Percentiles rank a stretch among this genome's conserved stretches.
Conservation (phyloP, 2,888 invertebrate genomes). For the Sicus ferrugineus region DNA sequence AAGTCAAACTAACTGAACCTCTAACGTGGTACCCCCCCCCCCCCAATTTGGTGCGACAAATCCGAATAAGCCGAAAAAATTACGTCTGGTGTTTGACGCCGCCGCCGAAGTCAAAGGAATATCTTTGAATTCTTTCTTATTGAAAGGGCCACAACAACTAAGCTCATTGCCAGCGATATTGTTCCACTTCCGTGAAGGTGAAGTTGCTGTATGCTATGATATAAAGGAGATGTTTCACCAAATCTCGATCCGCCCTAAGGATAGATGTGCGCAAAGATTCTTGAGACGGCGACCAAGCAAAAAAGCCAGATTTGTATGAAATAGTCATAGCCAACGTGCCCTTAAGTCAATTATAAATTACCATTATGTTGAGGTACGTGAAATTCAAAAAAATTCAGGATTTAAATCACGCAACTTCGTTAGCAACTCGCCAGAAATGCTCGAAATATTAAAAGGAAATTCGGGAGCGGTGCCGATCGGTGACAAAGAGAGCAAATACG, state of each 20-base stretch:
- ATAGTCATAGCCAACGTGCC: conserved; percentile 12
- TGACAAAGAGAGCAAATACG: background rate
- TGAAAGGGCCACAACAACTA: background rate
- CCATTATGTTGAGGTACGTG: conserved; percentile 20
- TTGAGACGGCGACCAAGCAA: conserved; percentile 16
- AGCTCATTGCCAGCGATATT: background rate
- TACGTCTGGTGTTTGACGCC: no score
- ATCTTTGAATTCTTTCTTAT: no score
- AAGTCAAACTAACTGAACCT: background rate
- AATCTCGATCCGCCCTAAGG: conserved; percentile 42
- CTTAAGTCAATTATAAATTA: conserved; percentile 18
- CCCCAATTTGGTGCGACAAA: no score
- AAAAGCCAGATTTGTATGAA: conserved; percentile 31
- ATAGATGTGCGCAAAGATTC: conserved; percentile 35
- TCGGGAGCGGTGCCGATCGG: conserved; percentile 7
- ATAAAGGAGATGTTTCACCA: conserved; percentile 50
- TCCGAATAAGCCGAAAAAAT: no score
- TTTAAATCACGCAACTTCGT: conserved; percentile 31
- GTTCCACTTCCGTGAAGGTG: no score
- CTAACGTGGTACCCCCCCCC: background rate
- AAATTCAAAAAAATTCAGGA: conserved; percentile 20
- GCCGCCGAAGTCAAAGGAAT: no score
- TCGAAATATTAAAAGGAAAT: background rate
- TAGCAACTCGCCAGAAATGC: background rate
- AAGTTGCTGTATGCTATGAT: conserved; percentile 52